Evolutionary conservation across 2,113 vertebrate genomes (phyloP), one percentile per base, ranked within the genome.

Genomic region (Amblyopsis rosae): DNA sequence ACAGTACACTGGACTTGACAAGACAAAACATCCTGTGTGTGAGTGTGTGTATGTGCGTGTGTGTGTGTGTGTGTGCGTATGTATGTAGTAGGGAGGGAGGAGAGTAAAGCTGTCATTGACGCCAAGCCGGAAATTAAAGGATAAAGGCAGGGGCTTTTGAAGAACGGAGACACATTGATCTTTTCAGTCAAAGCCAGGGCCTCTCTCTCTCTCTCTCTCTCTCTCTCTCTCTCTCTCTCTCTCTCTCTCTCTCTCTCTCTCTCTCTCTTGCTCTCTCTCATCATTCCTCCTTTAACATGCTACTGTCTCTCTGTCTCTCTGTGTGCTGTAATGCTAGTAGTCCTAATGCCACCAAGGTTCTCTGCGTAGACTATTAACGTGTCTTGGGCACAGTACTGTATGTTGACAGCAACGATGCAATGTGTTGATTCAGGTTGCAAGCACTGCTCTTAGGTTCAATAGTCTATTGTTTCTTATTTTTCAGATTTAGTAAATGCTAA

Each of bases 121-220:
- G 81, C 65, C 58, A 59, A 78, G 47, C 26, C 17, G 47, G 56
- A 81, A 74, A 47, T 15, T 50, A 58, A 76, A 54, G 75, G 64
- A 17, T 72, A 65, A 77, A 78, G 79, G 73, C 72, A 72, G 62
- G 66, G 51, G 47, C 77, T 77, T 62, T 56, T 50, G 58, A 72
- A 71, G 49, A 62, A 77, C 60, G 55, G 51, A 81, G 57, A 65
- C 69, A 62, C 65, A 84, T 66, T 84, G 76, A 89, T 80, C 77
- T 76, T n/a, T 62, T 46, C 81, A 60, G 64, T 47, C 58, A 57
- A 13, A 58, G 65, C 10, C 12, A 48, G 61, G 17, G 62, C 63
- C 53, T 41, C 35, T 41, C 35, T 41, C 59, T 58, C 47, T 57
- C 53, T 45, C 61, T 68, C 56, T 60, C 19, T 75, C 65, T 61